Percentiles rank a stretch among this genome's conserved stretches.
phyloP scores from a whole-genome alignment of 2,113 vertebrate genomes.

The Calidris pugnax region DNA sequence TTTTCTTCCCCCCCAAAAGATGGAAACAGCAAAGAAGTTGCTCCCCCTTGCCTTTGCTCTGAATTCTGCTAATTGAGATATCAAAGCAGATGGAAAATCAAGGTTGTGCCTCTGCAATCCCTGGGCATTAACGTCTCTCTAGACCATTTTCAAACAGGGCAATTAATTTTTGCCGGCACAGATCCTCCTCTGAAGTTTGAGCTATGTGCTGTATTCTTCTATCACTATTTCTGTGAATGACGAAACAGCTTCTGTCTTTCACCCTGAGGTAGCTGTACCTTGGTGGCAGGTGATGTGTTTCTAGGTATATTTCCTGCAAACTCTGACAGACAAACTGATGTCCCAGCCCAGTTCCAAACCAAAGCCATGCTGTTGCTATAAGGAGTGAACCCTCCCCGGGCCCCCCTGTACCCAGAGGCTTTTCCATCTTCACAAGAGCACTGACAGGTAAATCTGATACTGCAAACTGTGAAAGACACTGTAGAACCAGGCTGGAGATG shows the following conservation, averaged over 20 bases:
- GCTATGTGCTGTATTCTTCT: not conserved
- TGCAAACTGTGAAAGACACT: not conserved
- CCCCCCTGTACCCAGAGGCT: not conserved
- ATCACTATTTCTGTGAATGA: not conserved
- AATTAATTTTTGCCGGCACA: not conserved
- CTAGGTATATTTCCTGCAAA: not conserved
- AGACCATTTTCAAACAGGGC: not conserved
- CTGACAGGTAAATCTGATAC: not conserved
- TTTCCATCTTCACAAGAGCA: not conserved
- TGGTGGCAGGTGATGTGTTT: not conserved
- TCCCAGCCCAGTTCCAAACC: not conserved
- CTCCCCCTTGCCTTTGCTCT: not conserved
- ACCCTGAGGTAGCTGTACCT: not conserved
- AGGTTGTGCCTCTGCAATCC: conserved; percentile 15
- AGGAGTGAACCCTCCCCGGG: not conserved
- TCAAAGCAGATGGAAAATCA: conserved; percentile 49
- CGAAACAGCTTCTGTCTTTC: not conserved
- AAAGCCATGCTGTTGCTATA: not conserved
- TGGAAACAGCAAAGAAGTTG: conserved; percentile 27
- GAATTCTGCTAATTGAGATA: conserved; percentile 49
- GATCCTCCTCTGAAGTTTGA: not conserved
- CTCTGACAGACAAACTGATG: not conserved
- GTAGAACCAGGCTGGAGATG: not conserved
- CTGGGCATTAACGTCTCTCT: conserved; percentile 4
- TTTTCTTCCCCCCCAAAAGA: not conserved